Conservation (phyloP, 2,888 invertebrate genomes). For the Caenorhabditis parvicauda region DNA sequence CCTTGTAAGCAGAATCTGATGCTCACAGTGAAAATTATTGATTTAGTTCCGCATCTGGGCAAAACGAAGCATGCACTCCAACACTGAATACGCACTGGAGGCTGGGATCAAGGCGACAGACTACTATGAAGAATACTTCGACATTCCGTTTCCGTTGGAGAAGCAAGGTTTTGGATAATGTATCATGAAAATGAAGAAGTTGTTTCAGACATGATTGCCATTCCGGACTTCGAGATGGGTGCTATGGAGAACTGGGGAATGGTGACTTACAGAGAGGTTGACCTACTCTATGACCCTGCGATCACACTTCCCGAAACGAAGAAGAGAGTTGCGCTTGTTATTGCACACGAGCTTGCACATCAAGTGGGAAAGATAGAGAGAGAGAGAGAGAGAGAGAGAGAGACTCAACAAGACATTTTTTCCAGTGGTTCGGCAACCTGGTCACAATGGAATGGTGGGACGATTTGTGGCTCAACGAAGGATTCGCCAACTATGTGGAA, state of each 20-base stretch:
- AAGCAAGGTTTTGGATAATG: conserved; percentile 74
- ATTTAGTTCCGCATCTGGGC: conserved; percentile 68
- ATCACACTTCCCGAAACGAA: conserved; percentile 77
- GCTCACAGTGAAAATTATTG: too few relatives aligned
- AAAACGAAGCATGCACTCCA: conserved; percentile 71
- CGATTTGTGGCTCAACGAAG: conserved; percentile 63
- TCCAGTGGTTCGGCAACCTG: conserved; percentile 64
- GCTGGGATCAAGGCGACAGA: conserved; percentile 67
- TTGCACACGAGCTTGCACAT: conserved; percentile 90
- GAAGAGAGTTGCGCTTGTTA: conserved; percentile 77
- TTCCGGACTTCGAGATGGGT: conserved; percentile 84
- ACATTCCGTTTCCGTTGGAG: conserved; percentile 80
- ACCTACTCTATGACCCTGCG: conserved; percentile 74
- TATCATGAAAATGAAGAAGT: background rate
- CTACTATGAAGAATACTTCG: conserved; percentile 76
- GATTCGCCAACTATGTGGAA: conserved; percentile 59
- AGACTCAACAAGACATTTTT: too few relatives aligned
- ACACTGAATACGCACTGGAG: conserved; percentile 71
- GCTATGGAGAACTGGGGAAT: conserved; percentile 96
- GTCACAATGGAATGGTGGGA: conserved; percentile 64
- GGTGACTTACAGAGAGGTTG: conserved; percentile 73
- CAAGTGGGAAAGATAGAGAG: too few relatives aligned
- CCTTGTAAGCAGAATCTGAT: conserved; percentile 74
- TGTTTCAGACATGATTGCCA: conserved; percentile 74
- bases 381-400: too few relatives aligned